Evolutionary conservation across 2,113 vertebrate genomes (phyloP).

Genomic region (Psammodynastes pulverulentus): DNA sequence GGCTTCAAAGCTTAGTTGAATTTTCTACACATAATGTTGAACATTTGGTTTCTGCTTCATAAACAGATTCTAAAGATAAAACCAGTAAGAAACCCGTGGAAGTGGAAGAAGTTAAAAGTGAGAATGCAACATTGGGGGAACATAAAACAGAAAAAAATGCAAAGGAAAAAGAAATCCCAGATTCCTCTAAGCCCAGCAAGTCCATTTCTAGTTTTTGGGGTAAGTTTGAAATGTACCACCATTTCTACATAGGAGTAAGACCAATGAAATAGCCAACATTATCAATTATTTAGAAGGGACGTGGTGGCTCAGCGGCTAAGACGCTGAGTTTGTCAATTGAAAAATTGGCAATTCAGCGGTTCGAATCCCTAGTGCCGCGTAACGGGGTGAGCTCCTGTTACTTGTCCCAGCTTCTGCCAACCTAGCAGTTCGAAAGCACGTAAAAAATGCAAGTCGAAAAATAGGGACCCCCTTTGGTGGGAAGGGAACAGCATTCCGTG

Average conservation of each 20-base stretch:
- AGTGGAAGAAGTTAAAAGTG: not conserved
- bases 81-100: not conserved
- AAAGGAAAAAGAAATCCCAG: conserved; percentile 22
- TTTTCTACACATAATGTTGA: not conserved
- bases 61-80: not conserved
- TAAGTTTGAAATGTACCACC: conserved; percentile 50
- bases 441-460: no score
- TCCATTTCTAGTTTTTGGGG: conserved; percentile 82
- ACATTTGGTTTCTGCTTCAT: not conserved
- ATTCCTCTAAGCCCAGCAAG: conserved; percentile 53
- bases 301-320: no score
- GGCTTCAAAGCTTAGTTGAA: not conserved
- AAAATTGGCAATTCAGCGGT: no score
- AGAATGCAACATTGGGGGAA: not conserved
- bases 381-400: no score
- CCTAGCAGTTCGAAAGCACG: no score
- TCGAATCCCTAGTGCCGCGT: no score
- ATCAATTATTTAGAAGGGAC: no score
- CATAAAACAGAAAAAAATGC: not conserved
- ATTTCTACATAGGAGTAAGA: not conserved
- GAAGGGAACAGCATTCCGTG: no score
- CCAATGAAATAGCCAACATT: not conserved
- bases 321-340: no score
- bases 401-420: no score
- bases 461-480: no score